These are phyloP conservation scores for Microchrysa polita DNA, from an alignment of 2,888 invertebrate genomes.

Conservation along the genomic window DNA sequence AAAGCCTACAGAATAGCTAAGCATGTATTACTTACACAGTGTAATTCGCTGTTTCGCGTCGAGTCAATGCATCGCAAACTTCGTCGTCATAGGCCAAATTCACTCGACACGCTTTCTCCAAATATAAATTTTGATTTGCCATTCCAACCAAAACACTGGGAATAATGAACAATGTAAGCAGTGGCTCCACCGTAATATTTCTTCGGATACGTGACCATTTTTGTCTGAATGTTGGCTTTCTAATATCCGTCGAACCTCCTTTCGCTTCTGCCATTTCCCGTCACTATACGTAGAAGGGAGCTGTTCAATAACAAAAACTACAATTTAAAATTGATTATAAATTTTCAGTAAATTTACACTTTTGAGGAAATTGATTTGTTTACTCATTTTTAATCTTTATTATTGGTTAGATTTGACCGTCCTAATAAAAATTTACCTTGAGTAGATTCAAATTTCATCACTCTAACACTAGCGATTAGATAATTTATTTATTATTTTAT, in stretches of 20 bases:
- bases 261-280: conserved; percentile 49
- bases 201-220: conserved; percentile 66
- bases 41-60: conserved; percentile 73
- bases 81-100: conserved; percentile 78
- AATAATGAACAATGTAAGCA: conserved; percentile 71
- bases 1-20: too few species aligned
- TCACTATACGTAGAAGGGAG: not conserved
- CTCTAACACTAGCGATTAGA: too few species aligned
- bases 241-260: conserved; percentile 55
- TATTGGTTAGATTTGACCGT: too few species aligned
- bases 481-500: too few species aligned
- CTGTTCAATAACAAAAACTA: not conserved
- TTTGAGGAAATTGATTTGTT: too few species aligned
- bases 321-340: too few species aligned
- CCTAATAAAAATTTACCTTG: too few species aligned
- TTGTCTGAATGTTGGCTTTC: conserved; percentile 63
- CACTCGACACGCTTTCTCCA: conserved; percentile 87
- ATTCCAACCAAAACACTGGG: conserved; percentile 75
- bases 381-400: too few species aligned
- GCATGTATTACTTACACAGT: conserved; percentile 62
- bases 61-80: conserved; percentile 80
- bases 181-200: conserved; percentile 74
- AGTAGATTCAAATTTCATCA: too few species aligned
- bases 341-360: too few species aligned
- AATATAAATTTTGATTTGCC: conserved; percentile 84